These are phyloP conservation scores for Halocynthia aurantium DNA, from an alignment of 23 tunicate genomes.

Conservation along the genomic window DNA sequence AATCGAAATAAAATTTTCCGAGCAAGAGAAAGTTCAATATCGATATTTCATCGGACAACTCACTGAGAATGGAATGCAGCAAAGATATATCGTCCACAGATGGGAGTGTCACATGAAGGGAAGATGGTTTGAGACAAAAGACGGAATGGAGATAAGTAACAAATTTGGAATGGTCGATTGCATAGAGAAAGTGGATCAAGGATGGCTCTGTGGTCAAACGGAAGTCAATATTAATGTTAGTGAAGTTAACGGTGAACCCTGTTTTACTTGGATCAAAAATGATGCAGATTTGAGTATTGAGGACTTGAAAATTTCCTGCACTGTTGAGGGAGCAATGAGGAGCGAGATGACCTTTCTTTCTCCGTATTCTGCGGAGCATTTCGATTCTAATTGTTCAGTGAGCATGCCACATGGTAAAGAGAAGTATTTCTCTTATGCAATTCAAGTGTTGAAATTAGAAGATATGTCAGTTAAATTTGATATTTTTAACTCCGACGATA, in stretches of 20 bases:
- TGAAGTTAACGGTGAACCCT: slow-evolving; percentile 8
- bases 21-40: background rate
- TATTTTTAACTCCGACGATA: background rate
- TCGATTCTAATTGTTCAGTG: background rate
- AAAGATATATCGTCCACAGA: background rate
- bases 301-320: slow-evolving; percentile 2
- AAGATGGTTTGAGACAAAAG: background rate
- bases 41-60: slow-evolving; percentile 5
- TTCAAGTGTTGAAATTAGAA: background rate
- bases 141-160: background rate
- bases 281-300: background rate
- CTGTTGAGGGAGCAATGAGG: no score
- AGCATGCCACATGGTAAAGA: background rate
- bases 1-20: background rate
- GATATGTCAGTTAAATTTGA: slow-evolving; percentile 1
- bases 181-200: slow-evolving; percentile 4
- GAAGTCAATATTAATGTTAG: slow-evolving; percentile 37
- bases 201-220: slow-evolving; percentile 38
- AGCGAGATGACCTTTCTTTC: background rate
- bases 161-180: slow-evolving; percentile 1
- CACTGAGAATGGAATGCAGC: background rate
- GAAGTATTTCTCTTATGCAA: background rate
- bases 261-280: slow-evolving; percentile 10
- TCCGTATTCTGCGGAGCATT: background rate
- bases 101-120: slow-evolving; percentile 3